Base-by-base conservation (phyloP, 2,113 vertebrate genomes). In the Brachirus orientalis region DNA sequence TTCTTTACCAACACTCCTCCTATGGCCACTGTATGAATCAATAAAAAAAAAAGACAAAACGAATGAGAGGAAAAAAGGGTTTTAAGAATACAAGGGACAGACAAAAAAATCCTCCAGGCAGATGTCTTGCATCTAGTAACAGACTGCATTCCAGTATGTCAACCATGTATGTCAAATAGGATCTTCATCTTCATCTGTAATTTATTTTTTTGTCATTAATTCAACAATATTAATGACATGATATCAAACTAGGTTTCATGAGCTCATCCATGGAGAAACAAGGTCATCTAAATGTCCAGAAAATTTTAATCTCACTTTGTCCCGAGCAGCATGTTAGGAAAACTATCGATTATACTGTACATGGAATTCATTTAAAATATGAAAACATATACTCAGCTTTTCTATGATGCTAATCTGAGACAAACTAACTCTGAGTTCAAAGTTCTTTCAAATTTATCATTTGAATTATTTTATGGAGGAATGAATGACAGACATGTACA, bases 41-140 rank as follows among this genome's bases (percentile, higher is more conserved):
- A n/a, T n/a, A n/a, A n/a, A 45, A 62, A 18, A 57, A 78, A 63
- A 65, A 66, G 14, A 65, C 41, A 45, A 40, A 64, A 72, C 63
- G 59, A 61, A 41, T 58, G 79, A 37, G 57, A 78, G 17, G 68
- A 69, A 53, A 71, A 65, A 71, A 57, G 65, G n/a, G n/a, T n/a
- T n/a, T n/a, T n/a, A n/a, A n/a, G n/a, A n/a, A n/a, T n/a, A 69
- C 2, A 12, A 72, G 77, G 11, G 73, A 77, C 56, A 70, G n/a
- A n/a, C n/a, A n/a, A n/a, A n/a, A n/a, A n/a, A n/a, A n/a, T n/a
- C n/a, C n/a, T n/a, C n/a, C n/a, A n/a, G n/a, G n/a, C n/a, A n/a
- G n/a, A n/a, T 63, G 63, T 72, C 72, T 83, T 87, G 85, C 85
- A 76, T 28, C 3, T 80, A 78, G 87, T 86, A 89, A 89, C 83